phyloP scores from a whole-genome alignment of 2,113 vertebrate species.

The Erinaceus europaeus region DNA sequence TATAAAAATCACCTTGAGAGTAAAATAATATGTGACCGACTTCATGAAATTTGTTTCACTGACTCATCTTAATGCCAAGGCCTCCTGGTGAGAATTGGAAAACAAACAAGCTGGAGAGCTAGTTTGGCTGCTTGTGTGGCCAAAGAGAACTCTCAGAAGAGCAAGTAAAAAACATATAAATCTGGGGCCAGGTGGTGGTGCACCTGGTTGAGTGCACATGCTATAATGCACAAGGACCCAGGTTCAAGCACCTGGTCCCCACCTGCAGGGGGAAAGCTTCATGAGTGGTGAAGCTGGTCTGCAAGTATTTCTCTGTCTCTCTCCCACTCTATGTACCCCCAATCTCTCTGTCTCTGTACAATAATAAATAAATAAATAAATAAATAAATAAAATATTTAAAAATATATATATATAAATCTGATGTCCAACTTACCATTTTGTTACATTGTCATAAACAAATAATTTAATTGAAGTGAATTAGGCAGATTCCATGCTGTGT shows the following conservation, averaged over 20 bases:
- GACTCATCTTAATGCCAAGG: not conserved
- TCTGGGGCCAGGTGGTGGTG: too few species aligned
- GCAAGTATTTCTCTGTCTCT: too few species aligned
- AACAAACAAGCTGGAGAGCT: not conserved
- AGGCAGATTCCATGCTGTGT: not conserved
- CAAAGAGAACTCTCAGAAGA: not conserved
- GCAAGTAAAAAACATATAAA: not conserved
- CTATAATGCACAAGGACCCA: too few species aligned
- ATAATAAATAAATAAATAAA: too few species aligned
- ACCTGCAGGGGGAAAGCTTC: too few species aligned
- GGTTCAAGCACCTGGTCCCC: too few species aligned
- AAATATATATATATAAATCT: not conserved
- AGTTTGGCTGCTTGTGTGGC: not conserved
- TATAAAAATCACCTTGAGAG: not conserved
- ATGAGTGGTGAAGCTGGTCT: too few species aligned
- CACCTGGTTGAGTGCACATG: too few species aligned
- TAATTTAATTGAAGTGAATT: not conserved
- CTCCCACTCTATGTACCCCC: too few species aligned
- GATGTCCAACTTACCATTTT: not conserved
- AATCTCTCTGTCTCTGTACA: too few species aligned
- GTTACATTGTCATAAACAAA: not conserved
- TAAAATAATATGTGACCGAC: not conserved
- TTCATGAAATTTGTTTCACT: not conserved
- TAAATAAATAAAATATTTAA: too few species aligned
- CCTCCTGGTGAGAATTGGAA: not conserved